These are phyloP conservation scores for Celastrina argiolus DNA, from an alignment of 2,888 invertebrate species.

Conservation along the genomic window DNA sequence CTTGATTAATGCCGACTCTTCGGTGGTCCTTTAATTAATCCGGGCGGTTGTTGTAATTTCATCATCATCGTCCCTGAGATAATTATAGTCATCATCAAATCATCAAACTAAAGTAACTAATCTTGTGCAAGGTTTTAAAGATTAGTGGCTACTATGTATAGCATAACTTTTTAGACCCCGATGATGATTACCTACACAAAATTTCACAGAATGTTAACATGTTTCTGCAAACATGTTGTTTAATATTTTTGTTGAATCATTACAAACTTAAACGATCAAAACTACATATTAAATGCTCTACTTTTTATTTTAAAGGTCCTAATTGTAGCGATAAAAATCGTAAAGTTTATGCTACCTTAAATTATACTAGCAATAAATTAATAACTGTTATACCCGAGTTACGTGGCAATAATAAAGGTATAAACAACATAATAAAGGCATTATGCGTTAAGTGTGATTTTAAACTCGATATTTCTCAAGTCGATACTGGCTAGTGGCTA, in stretches of 20 bases:
- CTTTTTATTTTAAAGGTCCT: not conserved
- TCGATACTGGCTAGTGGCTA: not conserved
- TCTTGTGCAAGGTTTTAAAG: too few relatives aligned
- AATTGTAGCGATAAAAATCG: not conserved
- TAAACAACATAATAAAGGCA: conserved; percentile 17
- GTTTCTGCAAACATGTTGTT: too few relatives aligned
- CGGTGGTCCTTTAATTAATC: conserved; percentile 6
- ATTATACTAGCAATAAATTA: not conserved
- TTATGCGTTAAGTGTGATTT: conserved; percentile 14
- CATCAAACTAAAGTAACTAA: too few relatives aligned
- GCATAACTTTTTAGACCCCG: too few relatives aligned
- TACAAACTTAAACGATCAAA: not conserved
- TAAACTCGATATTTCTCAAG: conserved; percentile 6
- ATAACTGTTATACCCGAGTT: conserved; percentile 6
- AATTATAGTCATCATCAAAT: too few relatives aligned
- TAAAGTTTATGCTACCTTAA: not conserved
- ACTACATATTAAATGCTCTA: not conserved
- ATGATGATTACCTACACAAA: too few relatives aligned
- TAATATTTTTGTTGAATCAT: too few relatives aligned
- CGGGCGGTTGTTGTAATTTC: not conserved
- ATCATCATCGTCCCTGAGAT: not conserved
- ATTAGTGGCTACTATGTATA: too few relatives aligned
- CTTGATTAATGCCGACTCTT: conserved; percentile 5
- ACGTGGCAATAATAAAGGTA: conserved; percentile 3
- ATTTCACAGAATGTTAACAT: too few relatives aligned